Evolutionary conservation across 2,797 vertebrate species (phyloP).

Genomic region (Phrynocephalus vlangalii): DNA sequence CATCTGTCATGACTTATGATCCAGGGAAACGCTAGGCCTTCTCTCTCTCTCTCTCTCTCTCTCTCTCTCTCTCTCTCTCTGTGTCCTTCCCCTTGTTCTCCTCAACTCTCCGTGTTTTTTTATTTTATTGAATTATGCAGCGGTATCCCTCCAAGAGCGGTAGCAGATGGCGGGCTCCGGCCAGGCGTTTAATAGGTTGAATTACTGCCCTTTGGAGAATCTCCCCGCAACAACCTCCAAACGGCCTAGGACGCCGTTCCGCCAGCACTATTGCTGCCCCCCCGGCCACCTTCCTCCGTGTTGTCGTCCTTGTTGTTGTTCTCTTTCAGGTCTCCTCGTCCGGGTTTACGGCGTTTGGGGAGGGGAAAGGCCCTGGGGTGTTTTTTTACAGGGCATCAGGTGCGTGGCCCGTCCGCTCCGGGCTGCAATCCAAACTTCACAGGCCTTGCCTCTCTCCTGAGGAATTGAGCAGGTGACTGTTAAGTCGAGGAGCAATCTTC

Average conservation of each 20-base stretch:
- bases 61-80: neutral
- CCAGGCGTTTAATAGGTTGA: constrained; percentile 72
- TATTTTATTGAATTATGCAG: constrained; percentile 72
- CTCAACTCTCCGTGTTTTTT: constrained; percentile 33
- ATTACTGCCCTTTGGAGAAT: constrained; percentile 50
- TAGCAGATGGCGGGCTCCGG: constrained; percentile 76
- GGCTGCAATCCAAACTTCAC: too few species aligned
- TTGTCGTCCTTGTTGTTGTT: constrained; percentile 31
- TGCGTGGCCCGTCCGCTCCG: neutral
- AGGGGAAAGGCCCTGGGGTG: too few species aligned
- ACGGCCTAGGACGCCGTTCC: neutral
- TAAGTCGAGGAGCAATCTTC: too few species aligned
- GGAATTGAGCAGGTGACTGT: too few species aligned
- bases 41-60: constrained; percentile 17
- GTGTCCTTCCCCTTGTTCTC: constrained; percentile 32
- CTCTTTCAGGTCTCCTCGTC: neutral
- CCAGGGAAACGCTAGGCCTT: constrained; percentile 66
- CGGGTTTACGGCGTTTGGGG: too few species aligned
- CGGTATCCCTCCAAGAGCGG: constrained; percentile 71
- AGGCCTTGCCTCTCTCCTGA: too few species aligned
- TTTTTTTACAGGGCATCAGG: neutral
- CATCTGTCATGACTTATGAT: constrained; percentile 70
- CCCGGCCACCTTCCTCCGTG: neutral
- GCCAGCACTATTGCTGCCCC: neutral
- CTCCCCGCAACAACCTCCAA: constrained; percentile 25